These are phyloP conservation scores for Lathronympha strigana DNA, from an alignment of 2,888 invertebrate genomes.

Conservation along the genomic window DNA sequence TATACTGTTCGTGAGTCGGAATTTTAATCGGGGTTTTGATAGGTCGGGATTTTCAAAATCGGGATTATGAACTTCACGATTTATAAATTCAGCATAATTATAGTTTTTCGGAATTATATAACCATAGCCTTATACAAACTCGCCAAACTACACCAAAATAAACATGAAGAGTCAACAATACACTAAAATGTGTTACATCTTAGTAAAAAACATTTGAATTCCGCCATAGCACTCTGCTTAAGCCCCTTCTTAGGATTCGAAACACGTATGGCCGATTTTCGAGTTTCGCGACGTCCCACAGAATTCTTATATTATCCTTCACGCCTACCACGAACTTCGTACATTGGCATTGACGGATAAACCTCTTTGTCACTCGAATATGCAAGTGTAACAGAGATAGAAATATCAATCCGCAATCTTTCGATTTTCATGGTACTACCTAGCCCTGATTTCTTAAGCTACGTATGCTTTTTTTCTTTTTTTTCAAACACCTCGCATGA, in stretches of 20 bases:
- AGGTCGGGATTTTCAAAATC: too few relatives aligned
- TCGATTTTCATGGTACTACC: too few relatives aligned
- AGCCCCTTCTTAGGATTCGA: slow-evolving; percentile 51
- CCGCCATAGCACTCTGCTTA: slow-evolving; percentile 23
- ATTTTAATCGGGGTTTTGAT: too few relatives aligned
- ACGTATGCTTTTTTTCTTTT: slow-evolving; percentile 60
- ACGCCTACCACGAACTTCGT: background rate
- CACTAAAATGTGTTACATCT: slow-evolving; percentile 28
- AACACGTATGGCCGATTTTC: slow-evolving; percentile 70
- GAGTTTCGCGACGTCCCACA: slow-evolving; percentile 59
- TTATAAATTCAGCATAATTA: too few relatives aligned
- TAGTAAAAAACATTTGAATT: slow-evolving; percentile 40
- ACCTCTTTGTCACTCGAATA: too few relatives aligned
- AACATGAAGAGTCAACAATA: slow-evolving; percentile 31
- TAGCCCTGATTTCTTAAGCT: slow-evolving; percentile 50
- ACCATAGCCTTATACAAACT: too few relatives aligned
- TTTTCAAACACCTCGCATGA: slow-evolving; percentile 45
- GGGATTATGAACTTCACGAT: too few relatives aligned
- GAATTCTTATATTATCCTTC: slow-evolving; percentile 60
- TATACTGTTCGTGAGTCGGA: too few relatives aligned
- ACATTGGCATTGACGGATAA: too few relatives aligned
- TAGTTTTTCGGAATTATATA: too few relatives aligned
- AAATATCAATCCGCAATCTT: too few relatives aligned
- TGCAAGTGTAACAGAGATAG: too few relatives aligned
- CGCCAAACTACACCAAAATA: background rate